Base-by-base conservation (phyloP, 2,797 vertebrate species). In the Labroides dimidiatus region DNA sequence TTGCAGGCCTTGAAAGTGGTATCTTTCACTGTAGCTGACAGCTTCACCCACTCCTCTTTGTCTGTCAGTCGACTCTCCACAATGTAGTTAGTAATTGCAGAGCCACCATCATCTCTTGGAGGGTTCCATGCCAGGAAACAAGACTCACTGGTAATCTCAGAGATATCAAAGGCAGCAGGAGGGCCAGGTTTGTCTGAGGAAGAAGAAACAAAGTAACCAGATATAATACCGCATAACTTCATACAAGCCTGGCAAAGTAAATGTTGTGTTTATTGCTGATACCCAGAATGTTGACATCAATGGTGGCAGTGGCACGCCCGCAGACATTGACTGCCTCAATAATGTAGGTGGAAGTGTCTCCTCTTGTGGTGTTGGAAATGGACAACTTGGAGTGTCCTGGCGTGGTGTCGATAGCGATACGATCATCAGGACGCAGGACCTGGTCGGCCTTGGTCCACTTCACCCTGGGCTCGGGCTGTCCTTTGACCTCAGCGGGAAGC, bases 241-340 rank as follows among this genome's bases (percentile, higher is more conserved):
- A 39, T 14, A 14, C 37, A 12, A 39, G 12, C 37, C 6, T 14
- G 37, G 10, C 37, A 13, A 4, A 14, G 2, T 13, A 4, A 39
- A 2, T 12, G 37, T 39, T 39, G 37, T 21, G 13, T 21, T 43
- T 17, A 16, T 8, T 48, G 44, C n/a, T 11, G 45, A 13, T 21
- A 99, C 98, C 98, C 10, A 99, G 94, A 86, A 99, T 96, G 78
- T 98, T 99, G 81, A 99, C 98, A 75, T 99, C 98, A 7, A 97
- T 93, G 44, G 97, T 96, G 8, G 97, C 97, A 1, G 98, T 99
- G 72, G 97, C 97, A 15, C 98, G 95, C 24, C 98, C 98, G 16
- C 96, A 95, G 54, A 88, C 68, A 56, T 99, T 99, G 65, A 98
- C 96, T 0, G 98, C 98, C 91, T 99, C 98, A 16, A 99, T 97